Base-by-base conservation (phyloP, 2,888 invertebrate genomes). In the Nemotelus pantherinus region DNA sequence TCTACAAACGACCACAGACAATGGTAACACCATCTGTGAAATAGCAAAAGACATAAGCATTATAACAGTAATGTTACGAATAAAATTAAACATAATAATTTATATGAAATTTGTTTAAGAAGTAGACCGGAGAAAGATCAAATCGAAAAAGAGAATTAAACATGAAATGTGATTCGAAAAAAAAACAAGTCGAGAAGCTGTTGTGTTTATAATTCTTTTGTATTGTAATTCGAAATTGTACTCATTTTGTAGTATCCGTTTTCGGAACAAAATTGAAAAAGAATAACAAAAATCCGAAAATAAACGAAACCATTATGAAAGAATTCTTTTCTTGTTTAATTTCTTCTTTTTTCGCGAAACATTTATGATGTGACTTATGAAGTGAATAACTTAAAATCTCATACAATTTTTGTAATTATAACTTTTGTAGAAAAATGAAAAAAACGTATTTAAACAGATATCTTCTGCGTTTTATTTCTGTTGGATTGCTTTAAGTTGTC, bases 361-460 rank as follows among this genome's bases (percentile, higher is more conserved):
- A 55, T 43, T 70, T 60, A 58, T 74, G 25, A 39, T 63, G 63
- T 25, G 25, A 25, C 25, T 25, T 63, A n/a, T 74, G 74, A 74
- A 74, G 48, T 74, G 41, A 74, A 68, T 50, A 68, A 63, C 55
- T 39, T 63, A 60, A 74, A 74, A 74, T 60, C 74, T 60, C 74
- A 74, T 74, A 41, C 43, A 55, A 74, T 74, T 63, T 71, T 74
- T 74, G 74, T 74, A 74, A 74, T 74, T 63, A 71, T 71, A 58
- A 7, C 41, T 50, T 74, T 74, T 74, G 74, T 74, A 74, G 74
- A 74, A 74, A 71, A 74, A 74, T 74, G 74, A 74, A 74, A 70
- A 70, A 70, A 55, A 70, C 25, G 10, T 50, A 74, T 74, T 74
- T 60, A 74, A 74, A 74, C 41, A 44, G 74, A 74, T 25, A 72